Base-by-base conservation (phyloP, 64 coral and sea anemone genomes). In the Platygyra sinensis region DNA sequence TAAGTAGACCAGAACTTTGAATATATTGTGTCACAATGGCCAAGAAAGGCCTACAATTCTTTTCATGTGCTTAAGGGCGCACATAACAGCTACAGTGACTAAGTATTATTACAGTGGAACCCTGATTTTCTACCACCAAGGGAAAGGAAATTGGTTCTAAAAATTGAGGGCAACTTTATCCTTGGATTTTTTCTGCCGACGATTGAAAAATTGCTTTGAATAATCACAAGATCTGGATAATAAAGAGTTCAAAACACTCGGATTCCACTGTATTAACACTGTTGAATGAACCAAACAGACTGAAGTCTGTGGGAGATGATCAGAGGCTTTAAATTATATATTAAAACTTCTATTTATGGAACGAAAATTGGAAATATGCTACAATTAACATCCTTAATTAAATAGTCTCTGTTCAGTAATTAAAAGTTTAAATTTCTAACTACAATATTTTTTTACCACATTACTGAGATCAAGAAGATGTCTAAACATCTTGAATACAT, bases 11-110 rank as follows among this genome's bases (percentile, higher is more conserved):
- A 57, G 50, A 61, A 61, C 11, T 61, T 28, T 80, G 55, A 31
- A 80, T 62, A 18, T 65, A 19, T 39, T 65, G 7, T 83, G 60
- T 65, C 80, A 36, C 33, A 83, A 63, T 39, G 80, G 60, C 60
- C 80, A 24, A 57, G n/a, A 83, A 64, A 83, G 80, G 80, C 80
- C 80, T 65, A 83, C 80, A 83, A 42, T 30, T 31, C 16, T 60
- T 12, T 18, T 82, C 80, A 38, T 82, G 78, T 80, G 78, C 52
- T 80, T 18, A 3, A 61, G 11, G 19, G 33, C 22, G 29, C 78
- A 80, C 55, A 64, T 14, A 38, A 30, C 5, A n/a, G 22, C 61
- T 42, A 20, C 39, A 24, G 12, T 28, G 54, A n/a, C 24, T 69
- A 27, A 27, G 22, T 25, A 69, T 11, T 11, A 69, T 27, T 24